Percentiles rank a stretch among this genome's conserved stretches.
Conservation (phyloP, 2,888 invertebrate genomes). For the Tiliacea citrago region DNA sequence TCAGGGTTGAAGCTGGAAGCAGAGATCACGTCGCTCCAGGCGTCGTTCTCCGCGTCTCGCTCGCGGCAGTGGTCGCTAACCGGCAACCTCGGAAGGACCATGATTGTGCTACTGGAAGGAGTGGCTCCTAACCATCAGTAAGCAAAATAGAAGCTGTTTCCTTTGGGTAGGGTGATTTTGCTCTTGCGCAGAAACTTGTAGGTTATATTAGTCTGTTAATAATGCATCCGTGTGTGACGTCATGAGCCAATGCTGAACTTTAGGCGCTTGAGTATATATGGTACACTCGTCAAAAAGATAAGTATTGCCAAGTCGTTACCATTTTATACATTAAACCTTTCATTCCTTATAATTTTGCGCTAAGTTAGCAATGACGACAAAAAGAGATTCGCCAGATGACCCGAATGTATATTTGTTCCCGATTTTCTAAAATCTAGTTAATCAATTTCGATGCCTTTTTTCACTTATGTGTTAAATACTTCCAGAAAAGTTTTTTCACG, state of each 20-base stretch:
- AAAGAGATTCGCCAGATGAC: no score
- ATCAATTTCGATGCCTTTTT: no score
- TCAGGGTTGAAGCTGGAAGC: constrained; percentile 98
- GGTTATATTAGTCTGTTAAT: neutral
- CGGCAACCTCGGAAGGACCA: constrained; percentile 97
- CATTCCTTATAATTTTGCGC: no score
- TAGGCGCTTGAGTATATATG: neutral
- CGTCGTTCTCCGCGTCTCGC: constrained; percentile 97
- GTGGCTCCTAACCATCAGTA: constrained; percentile 97
- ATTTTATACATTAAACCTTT: no score
- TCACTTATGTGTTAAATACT: no score
- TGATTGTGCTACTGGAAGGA: constrained; percentile 97
- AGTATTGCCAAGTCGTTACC: neutral
- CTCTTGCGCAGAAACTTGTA: neutral
- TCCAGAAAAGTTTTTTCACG: no score
- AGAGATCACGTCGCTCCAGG: constrained; percentile 97
- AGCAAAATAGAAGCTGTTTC: constrained; percentile 70
- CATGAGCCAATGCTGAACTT: neutral
- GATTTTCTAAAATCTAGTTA: no score
- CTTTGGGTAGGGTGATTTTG: neutral
- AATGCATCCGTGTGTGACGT: neutral
- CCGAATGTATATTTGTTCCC: no score
- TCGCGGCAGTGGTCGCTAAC: constrained; percentile 96
- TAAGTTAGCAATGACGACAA: neutral
- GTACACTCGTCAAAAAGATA: neutral